phyloP scores from a whole-genome alignment of 1,140 invertebrate genomes.

The Teleogryllus occipitalis region DNA sequence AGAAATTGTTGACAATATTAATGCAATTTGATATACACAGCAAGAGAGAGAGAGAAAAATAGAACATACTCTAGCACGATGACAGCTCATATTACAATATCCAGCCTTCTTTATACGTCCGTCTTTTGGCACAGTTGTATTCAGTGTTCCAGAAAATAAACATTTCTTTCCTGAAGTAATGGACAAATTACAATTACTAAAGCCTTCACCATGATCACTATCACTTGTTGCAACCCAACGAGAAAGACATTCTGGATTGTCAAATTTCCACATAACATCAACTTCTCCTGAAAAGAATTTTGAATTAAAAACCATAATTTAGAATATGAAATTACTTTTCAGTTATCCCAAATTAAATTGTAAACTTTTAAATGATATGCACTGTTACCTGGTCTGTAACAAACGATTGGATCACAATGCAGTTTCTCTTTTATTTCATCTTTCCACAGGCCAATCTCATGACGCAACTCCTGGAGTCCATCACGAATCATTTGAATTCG shows the following conservation, averaged over 20 bases:
- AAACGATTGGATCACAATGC: constrained; percentile 47
- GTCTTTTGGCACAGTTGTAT: constrained; percentile 65
- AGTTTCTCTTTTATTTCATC: constrained; percentile 60
- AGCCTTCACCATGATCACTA: constrained; percentile 70
- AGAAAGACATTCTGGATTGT: constrained; percentile 23
- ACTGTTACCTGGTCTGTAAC: constrained; percentile 42
- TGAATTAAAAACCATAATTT: neutral
- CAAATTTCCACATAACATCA: constrained; percentile 61
- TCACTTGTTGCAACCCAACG: constrained; percentile 70
- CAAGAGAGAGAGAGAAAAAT: neutral
- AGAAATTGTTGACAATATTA: neutral
- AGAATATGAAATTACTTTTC: neutral
- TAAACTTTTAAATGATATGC: neutral
- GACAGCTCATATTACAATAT: constrained; percentile 67
- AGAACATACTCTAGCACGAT: constrained; percentile 47
- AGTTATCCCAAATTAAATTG: neutral
- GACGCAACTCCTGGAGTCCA: constrained; percentile 54
- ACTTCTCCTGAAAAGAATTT: constrained; percentile 46
- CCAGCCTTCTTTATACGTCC: constrained; percentile 63
- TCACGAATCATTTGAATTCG: constrained; percentile 35
- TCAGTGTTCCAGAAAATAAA: constrained; percentile 66
- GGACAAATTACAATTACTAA: constrained; percentile 52
- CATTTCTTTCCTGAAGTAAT: constrained; percentile 57
- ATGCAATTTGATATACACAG: neutral
- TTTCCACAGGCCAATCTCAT: constrained; percentile 55